Percentiles rank a stretch among this genome's conserved stretches.
These are phyloP conservation scores for Luperina nickerlii DNA, from an alignment of 2,888 invertebrate genomes.

Conservation along the genomic window DNA sequence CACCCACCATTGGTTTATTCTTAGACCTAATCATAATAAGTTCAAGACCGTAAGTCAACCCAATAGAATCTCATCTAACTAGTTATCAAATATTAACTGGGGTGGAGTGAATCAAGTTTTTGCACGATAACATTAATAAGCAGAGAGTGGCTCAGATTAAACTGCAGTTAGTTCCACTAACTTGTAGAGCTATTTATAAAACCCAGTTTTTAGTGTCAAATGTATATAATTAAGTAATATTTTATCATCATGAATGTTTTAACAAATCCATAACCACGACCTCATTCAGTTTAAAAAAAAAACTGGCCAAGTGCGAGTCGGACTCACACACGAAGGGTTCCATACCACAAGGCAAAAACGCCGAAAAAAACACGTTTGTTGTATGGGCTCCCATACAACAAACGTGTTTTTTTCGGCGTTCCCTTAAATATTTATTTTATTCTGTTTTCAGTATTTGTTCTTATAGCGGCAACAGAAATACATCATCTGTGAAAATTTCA, in stretches of 20 bases:
- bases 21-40: neutral
- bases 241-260: neutral
- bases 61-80: constrained; percentile 3
- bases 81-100: constrained; percentile 16
- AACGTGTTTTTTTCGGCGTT: too few species aligned
- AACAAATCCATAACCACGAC: neutral
- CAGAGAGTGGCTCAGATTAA: constrained; percentile 29
- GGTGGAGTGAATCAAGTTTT: constrained; percentile 33
- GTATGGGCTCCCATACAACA: too few species aligned
- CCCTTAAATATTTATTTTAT: too few species aligned
- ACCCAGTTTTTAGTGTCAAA: neutral
- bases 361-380: too few species aligned
- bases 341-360: too few species aligned
- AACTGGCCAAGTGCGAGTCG: too few species aligned
- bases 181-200: constrained; percentile 6
- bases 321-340: too few species aligned
- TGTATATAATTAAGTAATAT: neutral
- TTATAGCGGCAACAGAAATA: too few species aligned
- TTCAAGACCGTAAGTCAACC: neutral
- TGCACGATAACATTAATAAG: constrained; percentile 28
- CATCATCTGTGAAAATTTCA: too few species aligned
- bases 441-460: too few species aligned
- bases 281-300: neutral
- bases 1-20: neutral
- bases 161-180: constrained; percentile 43